Conservation (phyloP, 2,797 vertebrate genomes). For the Pseudochaenichthys georgianus region DNA sequence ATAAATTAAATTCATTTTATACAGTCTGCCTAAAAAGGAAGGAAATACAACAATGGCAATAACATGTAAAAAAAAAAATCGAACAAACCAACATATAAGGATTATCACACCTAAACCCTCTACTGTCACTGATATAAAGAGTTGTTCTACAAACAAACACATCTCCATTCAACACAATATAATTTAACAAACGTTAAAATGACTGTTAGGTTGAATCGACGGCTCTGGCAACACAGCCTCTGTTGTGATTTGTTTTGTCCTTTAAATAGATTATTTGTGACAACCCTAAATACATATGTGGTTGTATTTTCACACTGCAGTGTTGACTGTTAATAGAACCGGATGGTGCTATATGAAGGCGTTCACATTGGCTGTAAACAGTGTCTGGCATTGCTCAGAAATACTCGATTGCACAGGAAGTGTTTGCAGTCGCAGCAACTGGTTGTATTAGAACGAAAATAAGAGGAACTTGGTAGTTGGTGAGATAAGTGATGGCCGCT, state of each 20-base stretch:
- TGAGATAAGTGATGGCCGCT: background rate
- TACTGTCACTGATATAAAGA: background rate
- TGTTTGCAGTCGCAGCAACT: background rate
- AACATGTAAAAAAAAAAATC: background rate
- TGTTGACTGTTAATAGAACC: conserved; percentile 28
- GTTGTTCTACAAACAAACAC: background rate
- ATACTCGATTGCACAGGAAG: conserved; percentile 23
- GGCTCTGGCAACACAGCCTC: background rate
- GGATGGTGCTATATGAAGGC: background rate
- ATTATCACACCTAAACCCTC: background rate
- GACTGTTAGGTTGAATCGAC: background rate
- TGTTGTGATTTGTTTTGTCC: background rate
- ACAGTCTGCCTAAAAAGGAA: no score
- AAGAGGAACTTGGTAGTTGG: conserved; percentile 29
- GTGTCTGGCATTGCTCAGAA: background rate
- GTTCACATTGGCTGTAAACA: conserved; percentile 19
- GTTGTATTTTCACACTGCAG: background rate
- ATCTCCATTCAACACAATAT: background rate
- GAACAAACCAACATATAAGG: background rate
- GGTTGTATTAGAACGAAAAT: conserved; percentile 15
- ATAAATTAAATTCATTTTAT: no score
- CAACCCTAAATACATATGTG: background rate
- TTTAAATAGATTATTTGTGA: background rate
- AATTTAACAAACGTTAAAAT: background rate
- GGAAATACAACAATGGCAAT: no score